Conservation (phyloP, 2,113 vertebrate genomes). For the Amblyopsis rosae region DNA sequence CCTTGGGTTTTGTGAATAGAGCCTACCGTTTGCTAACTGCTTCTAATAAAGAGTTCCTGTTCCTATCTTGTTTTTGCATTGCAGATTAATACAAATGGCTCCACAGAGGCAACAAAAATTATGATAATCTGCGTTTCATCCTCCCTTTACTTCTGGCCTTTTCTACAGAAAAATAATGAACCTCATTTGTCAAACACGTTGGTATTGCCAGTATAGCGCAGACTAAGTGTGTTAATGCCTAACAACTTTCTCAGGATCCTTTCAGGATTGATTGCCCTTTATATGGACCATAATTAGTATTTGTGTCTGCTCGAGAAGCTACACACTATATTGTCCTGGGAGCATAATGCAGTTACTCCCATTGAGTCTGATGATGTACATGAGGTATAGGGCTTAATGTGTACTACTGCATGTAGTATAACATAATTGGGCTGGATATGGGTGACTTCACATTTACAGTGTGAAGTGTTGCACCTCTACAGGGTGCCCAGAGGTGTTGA, state of each 20-base stretch:
- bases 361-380: background rate
- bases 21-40: background rate
- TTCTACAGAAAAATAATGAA: slow-evolving; percentile 53
- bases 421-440: slow-evolving; percentile 24
- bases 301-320: slow-evolving; percentile 9
- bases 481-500: slow-evolving; percentile 17
- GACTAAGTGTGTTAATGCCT: slow-evolving; percentile 24
- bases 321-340: background rate
- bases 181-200: slow-evolving; percentile 55
- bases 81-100: slow-evolving; percentile 40
- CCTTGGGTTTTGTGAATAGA: background rate
- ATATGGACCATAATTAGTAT: slow-evolving; percentile 41
- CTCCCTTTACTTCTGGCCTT: slow-evolving; percentile 20
- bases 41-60: slow-evolving; percentile 10
- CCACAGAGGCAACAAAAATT: slow-evolving; percentile 36
- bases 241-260: slow-evolving; percentile 34
- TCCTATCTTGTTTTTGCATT: slow-evolving; percentile 1
- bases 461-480: slow-evolving; percentile 28
- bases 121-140: slow-evolving; percentile 19
- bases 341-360: slow-evolving; percentile 5
- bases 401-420: background rate
- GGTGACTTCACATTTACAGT: slow-evolving; percentile 40
- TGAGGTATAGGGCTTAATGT: slow-evolving; percentile 13
- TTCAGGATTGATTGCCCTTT: slow-evolving; percentile 43
- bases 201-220: background rate